Evolutionary conservation across 2,888 invertebrate genomes (phyloP).

Genomic region (Pachymerium ferrugineum): DNA sequence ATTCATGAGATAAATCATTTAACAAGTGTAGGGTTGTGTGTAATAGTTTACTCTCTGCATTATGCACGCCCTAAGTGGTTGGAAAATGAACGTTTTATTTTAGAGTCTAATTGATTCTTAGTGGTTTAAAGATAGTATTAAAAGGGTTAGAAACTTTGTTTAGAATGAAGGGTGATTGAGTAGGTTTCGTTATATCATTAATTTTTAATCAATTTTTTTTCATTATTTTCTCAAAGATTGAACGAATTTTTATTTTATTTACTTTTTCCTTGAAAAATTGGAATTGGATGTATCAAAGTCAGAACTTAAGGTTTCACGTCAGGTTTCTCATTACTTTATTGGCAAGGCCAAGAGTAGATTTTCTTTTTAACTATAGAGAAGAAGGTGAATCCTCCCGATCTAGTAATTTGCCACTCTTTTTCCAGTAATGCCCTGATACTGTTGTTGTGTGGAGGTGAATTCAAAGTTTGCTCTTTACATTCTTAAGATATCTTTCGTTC

Average conservation of each 20-base stretch:
- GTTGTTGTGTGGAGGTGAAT: background rate
- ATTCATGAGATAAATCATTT: slow-evolving; percentile 20
- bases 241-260: background rate
- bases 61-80: background rate
- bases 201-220: too few species aligned
- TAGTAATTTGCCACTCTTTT: background rate
- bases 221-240: too few species aligned
- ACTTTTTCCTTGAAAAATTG: background rate
- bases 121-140: too few species aligned
- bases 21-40: background rate
- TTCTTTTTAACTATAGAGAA: too few species aligned
- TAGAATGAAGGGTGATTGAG: too few species aligned
- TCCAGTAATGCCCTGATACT: background rate
- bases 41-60: background rate
- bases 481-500: background rate
- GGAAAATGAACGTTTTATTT: too few species aligned
- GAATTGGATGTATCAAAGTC: background rate
- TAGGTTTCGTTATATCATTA: too few species aligned
- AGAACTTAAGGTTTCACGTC: background rate
- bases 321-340: slow-evolving; percentile 15
- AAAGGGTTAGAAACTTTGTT: too few species aligned
- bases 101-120: too few species aligned
- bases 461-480: background rate
- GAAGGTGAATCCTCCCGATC: background rate
- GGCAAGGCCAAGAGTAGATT: too few species aligned